These are phyloP conservation scores for Anabacerthia variegaticeps DNA, from an alignment of 2,797 vertebrate genomes.

Conservation along the genomic window DNA sequence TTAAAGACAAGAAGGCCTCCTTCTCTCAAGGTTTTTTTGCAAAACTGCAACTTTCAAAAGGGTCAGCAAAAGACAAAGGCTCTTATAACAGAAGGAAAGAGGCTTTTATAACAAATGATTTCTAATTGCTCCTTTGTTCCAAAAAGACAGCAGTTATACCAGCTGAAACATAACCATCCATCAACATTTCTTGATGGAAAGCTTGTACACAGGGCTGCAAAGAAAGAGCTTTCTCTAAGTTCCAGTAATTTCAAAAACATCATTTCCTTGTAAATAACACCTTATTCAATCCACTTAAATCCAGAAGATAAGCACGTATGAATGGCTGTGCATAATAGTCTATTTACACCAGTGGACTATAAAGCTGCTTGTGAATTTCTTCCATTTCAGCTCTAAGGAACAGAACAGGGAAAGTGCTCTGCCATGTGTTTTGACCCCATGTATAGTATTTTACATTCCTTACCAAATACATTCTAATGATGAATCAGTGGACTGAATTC, in stretches of 20 bases:
- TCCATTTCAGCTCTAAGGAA: background rate
- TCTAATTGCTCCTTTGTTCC: conserved; percentile 98
- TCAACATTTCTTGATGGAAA: conserved; percentile 84
- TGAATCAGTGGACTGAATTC: background rate
- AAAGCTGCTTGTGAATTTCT: conserved; percentile 1
- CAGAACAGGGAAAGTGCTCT: background rate
- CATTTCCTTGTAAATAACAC: conserved; percentile 77
- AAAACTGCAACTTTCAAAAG: conserved; percentile 89
- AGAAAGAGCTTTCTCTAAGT: conserved; percentile 75
- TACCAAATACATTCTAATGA: background rate
- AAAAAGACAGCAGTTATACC: conserved; percentile 81
- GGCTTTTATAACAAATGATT: conserved; percentile 97
- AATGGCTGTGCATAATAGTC: background rate
- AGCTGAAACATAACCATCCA: conserved; percentile 79
- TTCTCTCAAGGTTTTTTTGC: conserved; percentile 81
- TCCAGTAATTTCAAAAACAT: conserved; percentile 83
- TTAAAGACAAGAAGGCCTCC: conserved; percentile 87
- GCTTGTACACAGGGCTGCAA: conserved; percentile 74
- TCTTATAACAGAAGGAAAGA: conserved; percentile 86
- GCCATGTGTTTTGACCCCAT: background rate
- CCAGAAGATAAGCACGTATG: conserved; percentile 33
- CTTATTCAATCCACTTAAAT: conserved; percentile 60
- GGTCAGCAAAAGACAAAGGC: conserved; percentile 92
- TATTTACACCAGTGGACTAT: background rate
- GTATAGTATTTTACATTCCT: background rate